Base-by-base conservation (phyloP, 2,888 invertebrate genomes). In the Yponomeuta evonymella region DNA sequence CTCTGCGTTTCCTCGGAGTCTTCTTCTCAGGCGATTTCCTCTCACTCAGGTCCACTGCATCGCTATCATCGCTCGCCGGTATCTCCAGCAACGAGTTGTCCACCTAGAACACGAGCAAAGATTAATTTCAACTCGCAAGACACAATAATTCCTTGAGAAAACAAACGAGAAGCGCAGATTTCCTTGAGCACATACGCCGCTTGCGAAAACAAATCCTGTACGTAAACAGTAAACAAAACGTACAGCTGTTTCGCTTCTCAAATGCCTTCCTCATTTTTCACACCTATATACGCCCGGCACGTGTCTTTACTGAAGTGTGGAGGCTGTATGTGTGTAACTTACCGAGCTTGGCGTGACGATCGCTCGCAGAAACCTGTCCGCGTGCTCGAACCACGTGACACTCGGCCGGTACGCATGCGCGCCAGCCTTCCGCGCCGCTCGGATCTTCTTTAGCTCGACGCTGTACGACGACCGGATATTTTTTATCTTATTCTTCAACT, bases 301-400 rank as follows among this genome's bases (percentile, higher is more conserved):
- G 43, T 43, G 43, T 43, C 43, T 43, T 43, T 43, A 43, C 43
- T 43, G 43, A 43, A 43, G 43, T 43, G 43, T 43, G 43, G 9
- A 5, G 43, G 43, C 43, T 43, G 43, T 43, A 43, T 6, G 43
- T 62, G 15, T 76, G 75, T 79, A 74, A 88, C 91, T 91, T 84
- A 92, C 92, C 75, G 92, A 92, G 84, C 90, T 91, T 81, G 92
- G 92, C 73, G 92, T 92, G 86, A 92, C 92, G 84, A 92, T 92
- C 80, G 92, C 91, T 79, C 92, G 88, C 79, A 92, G 89, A 83
- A 92, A 92, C 89, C 91, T 90, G 91, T 92, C 92, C 83, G 92
- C 92, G 87, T 92, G 92, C 80, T 92, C 90, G 83, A 92, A 92
- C 92, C 92, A 92, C 89, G 91, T 91, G 89, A 92, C 92, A 84